Evolutionary conservation across 2,888 invertebrate genomes (phyloP), one percentile per base, ranked within the genome.

Genomic region (Dendrolimus pini): DNA sequence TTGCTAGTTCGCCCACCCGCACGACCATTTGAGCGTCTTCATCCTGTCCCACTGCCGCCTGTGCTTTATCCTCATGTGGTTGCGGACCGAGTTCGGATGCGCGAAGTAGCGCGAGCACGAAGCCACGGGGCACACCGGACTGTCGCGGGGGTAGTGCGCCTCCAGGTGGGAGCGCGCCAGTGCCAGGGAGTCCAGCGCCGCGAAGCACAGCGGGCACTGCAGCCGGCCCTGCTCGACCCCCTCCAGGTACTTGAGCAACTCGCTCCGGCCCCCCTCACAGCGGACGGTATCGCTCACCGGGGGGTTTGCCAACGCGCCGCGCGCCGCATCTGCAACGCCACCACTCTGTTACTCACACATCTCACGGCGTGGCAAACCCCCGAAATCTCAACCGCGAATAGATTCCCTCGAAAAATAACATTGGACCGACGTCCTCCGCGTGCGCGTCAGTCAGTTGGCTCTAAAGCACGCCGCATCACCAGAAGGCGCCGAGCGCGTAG

Each of bases 51-150:
- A 96, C 78, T 96, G 95, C 67, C 93, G 89, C 55, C 94, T 93
- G 85, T 96, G 96, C 83, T 96, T 96, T 75, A 95, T 93, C 70
- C 96, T 92, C 96, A 96, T 96, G 86, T 96, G 96, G 90, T 96
- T 96, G 72, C 96, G 93, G 68, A 96, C 96, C 60, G 96, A 96
- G 89, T 96, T 96, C 63, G 96, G 96, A 85, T 96, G 96, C 62
- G 95, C 93, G 84, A 96, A 96, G 68, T 92, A 92, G 64, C 95
- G 93, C 58, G 94, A 94, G 84, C 96, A 96, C 65, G 93, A 91
- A 60, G 93, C 87, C 58, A 96, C 96, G 53, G 96, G 96, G 86
- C 96, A 96, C 65, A 93, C 93, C 65, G 95, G 95, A 80, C 95
- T 95, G 89, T 96, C 96, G 73, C 96, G 93, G 62, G 96, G 96